Evolutionary conservation across 2,113 vertebrate species (phyloP), one percentile per base, ranked within the genome.

Genomic region (Chaenogobius annularis): DNA sequence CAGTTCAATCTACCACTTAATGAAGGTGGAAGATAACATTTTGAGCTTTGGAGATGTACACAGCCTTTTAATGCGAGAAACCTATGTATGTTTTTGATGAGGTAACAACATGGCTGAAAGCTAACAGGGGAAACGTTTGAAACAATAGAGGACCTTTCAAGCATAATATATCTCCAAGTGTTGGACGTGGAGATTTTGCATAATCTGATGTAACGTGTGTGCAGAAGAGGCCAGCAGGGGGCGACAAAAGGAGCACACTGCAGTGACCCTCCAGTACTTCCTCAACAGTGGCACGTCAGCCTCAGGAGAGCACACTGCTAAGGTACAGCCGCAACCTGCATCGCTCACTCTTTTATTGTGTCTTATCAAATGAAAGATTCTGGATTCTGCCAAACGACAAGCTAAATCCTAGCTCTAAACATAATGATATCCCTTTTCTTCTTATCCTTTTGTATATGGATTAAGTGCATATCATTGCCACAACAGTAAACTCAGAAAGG

Each of bases 141-240:
- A 3, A 6, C 35, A 3, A 35, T 6, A 35, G 35, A 6, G 35
- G 3, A 7, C 8, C 37, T 40, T 40, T 40, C n/a, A 40, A 3
- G 37, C 37, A 7, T 40, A 40, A 40, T 40, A 40, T 40, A 9
- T 46, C 44, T 13, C 7, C 17, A 59, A 22, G 13, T 17, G 58
- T 35, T 23, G 11, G 11, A 54, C 52, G 31, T 19, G 26, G 35
- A 35, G 35, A 3, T 35, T 35, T 6, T 35, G 6, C 40, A 35
- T 35, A 15, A 17, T 35, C 14, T 64, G 37, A 10, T 65, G 37
- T 66, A 54, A n/a, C 8, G 20, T 66, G 43, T 66, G 64, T n/a
- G 44, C 64, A 66, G 44, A 66, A 20, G 64, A 63, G 61, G 35
- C 17, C 17, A 63, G 35, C 31, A 63, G 61, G 61, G 17, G 35